These are phyloP conservation scores for Alloplasta piceator DNA, from an alignment of 2,888 invertebrate species.

Conservation along the genomic window DNA sequence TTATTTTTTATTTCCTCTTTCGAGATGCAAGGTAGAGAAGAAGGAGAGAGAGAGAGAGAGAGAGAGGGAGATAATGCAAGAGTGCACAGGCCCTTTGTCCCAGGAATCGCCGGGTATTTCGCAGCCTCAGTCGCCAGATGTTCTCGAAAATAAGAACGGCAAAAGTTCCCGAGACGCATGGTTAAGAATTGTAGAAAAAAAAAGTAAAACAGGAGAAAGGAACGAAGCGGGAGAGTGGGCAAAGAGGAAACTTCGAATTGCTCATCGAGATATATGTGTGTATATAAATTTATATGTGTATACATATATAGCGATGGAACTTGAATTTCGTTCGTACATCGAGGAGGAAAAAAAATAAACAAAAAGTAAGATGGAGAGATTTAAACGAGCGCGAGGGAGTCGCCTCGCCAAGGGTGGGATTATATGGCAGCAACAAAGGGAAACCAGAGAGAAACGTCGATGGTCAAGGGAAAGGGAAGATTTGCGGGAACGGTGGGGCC, in stretches of 20 bases:
- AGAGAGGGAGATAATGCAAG: slow-evolving; percentile 62
- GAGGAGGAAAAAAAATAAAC: slow-evolving; percentile 26
- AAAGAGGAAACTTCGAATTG: no score
- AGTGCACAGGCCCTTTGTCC: slow-evolving; percentile 75
- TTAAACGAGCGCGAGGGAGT: slow-evolving; percentile 56
- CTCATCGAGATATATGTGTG: no score
- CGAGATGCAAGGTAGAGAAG: background rate
- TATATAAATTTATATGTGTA: no score
- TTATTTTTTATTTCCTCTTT: slow-evolving; percentile 11
- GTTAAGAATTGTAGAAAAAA: slow-evolving; percentile 48
- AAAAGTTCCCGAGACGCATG: slow-evolving; percentile 71
- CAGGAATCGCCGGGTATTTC: slow-evolving; percentile 51
- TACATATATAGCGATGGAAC: no score
- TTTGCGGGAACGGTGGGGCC: background rate
- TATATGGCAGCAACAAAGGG: slow-evolving; percentile 73
- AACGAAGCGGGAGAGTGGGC: slow-evolving; percentile 33
- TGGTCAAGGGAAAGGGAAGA: background rate
- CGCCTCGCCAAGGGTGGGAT: slow-evolving; percentile 63
- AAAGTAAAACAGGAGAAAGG: slow-evolving; percentile 42
- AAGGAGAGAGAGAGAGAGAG: background rate
- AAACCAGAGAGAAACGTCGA: slow-evolving; percentile 23
- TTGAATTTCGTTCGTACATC: no score
- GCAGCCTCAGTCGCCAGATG: slow-evolving; percentile 76
- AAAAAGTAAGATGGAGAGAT: slow-evolving; percentile 41
- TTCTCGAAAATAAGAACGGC: slow-evolving; percentile 76